Conservation (phyloP, 2,113 vertebrate species). For the Alligator mississippiensis region DNA sequence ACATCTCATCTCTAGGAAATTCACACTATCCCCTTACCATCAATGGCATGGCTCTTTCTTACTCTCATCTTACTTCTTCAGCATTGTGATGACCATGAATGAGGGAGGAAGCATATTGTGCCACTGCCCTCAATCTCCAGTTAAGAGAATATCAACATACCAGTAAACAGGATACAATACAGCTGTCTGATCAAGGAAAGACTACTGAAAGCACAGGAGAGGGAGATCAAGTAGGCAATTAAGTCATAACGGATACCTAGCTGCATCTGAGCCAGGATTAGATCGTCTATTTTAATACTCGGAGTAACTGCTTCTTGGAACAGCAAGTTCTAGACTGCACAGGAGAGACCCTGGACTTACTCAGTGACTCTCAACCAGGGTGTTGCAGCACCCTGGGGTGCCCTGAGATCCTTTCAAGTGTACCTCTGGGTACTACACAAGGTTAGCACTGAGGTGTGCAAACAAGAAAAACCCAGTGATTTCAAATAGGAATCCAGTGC, state of each 20-base stretch:
- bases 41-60: neutral
- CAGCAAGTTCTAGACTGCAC: neutral
- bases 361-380: no score
- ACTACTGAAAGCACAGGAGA: neutral
- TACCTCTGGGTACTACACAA: no score
- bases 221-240: neutral
- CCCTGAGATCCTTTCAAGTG: no score
- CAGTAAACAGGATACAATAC: neutral
- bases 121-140: neutral
- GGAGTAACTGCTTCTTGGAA: neutral
- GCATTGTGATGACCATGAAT: neutral
- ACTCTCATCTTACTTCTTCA: neutral
- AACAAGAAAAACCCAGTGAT: no score
- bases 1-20: neutral
- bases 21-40: neutral
- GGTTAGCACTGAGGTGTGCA: no score
- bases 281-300: neutral
- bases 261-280: neutral
- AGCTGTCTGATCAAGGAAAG: neutral
- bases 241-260: neutral
- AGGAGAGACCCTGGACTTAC: neutral
- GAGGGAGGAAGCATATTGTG: neutral
- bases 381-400: no score
- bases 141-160: neutral
- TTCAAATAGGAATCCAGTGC: no score